phyloP scores from a whole-genome alignment of 1,140 invertebrate genomes.

The Hormaphis cornu region DNA sequence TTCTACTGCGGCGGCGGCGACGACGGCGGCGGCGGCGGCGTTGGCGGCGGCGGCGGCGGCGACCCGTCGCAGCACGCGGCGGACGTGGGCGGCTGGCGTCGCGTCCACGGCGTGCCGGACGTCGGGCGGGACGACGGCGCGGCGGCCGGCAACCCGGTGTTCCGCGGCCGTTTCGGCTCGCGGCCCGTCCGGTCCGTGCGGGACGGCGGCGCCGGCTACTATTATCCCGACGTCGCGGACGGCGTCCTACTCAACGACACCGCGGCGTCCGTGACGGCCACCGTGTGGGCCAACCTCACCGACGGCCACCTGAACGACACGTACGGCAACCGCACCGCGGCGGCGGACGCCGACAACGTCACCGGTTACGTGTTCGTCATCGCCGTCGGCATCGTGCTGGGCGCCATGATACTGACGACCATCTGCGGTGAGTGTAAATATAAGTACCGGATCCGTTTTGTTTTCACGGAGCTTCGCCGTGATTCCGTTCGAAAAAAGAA shows the following conservation, averaged over 20 bases:
- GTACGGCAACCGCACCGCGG: neutral
- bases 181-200: constrained; percentile 11
- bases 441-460: no score
- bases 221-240: neutral
- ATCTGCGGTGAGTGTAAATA: constrained; percentile 23
- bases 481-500: no score
- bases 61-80: neutral
- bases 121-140: neutral
- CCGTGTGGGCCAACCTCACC: neutral
- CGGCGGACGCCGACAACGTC: neutral
- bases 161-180: neutral
- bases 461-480: no score
- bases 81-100: neutral
- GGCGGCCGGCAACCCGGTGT: neutral
- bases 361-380: constrained; percentile 12
- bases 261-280: neutral
- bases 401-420: constrained; percentile 12
- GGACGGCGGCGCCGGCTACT: neutral
- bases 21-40: neutral
- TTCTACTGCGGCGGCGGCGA: constrained; percentile 3
- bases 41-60: neutral
- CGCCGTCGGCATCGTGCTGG: constrained; percentile 5
- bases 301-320: neutral
- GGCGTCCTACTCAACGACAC: no score
- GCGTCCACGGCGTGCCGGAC: neutral